phyloP scores from a whole-genome alignment of 2,888 invertebrate genomes.

The Chirona hameri region DNA sequence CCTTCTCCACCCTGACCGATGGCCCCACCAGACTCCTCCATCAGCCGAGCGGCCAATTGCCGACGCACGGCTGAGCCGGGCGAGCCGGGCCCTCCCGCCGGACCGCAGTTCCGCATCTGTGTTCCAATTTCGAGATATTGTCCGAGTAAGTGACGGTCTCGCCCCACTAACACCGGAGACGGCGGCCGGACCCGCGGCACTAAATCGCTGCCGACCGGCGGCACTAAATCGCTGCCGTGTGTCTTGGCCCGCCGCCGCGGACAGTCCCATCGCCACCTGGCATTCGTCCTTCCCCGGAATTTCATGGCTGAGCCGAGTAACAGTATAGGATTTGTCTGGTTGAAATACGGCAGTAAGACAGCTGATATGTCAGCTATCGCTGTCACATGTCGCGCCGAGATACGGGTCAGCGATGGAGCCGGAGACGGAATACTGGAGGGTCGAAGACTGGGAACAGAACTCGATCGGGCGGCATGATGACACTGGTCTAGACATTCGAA shows the following conservation, averaged over 20 bases:
- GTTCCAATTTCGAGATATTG: slow-evolving; percentile 8
- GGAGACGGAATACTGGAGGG: not conserved
- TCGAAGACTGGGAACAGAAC: too few species aligned
- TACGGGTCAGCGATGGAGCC: not conserved
- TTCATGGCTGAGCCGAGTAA: not conserved
- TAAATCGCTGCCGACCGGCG: too few species aligned
- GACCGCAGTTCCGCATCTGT: not conserved
- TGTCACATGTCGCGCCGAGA: not conserved
- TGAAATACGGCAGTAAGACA: not conserved
- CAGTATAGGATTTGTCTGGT: not conserved
- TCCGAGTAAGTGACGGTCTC: not conserved
- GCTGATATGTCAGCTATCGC: not conserved
- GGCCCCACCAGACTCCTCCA: slow-evolving; percentile 39
- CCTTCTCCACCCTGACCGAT: not conserved
- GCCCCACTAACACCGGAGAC: not conserved
- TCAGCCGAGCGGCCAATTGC: slow-evolving; percentile 37
- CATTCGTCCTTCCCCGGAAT: not conserved
- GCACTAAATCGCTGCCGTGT: too few species aligned
- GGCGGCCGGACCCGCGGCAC: too few species aligned
- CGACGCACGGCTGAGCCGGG: not conserved
- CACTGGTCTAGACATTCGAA: too few species aligned
- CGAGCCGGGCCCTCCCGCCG: too few species aligned
- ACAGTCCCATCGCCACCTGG: too few species aligned
- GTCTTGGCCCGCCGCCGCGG: too few species aligned
- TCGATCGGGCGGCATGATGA: too few species aligned